A percentile compares a stretch with the other conserved stretches of the same genome.
These are phyloP conservation scores for Epizoanthus scotinus DNA, from an alignment of 92 coral and sea anemone species.

Conservation along the genomic window DNA sequence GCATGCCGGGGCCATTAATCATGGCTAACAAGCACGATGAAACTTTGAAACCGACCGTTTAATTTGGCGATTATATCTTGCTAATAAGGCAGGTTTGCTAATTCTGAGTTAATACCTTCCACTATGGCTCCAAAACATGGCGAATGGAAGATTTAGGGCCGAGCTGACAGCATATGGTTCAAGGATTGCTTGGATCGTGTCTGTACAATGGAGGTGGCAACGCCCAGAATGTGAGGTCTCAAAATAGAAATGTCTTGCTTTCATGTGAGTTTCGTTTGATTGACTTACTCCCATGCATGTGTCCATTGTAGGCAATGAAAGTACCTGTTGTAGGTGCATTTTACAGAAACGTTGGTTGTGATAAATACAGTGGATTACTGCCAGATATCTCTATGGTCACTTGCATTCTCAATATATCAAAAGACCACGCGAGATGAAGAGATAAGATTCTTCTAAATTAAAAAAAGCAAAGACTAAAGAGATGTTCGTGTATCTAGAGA, in stretches of 20 bases:
- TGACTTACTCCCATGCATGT: not conserved
- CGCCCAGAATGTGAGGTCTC: slow-evolving; percentile 44
- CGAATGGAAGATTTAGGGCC: not conserved
- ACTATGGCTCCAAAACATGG: not conserved
- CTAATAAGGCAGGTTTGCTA: slow-evolving; percentile 38
- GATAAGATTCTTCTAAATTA: not conserved
- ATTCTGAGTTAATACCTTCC: slow-evolving; percentile 30
- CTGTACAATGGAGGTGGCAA: slow-evolving; percentile 32
- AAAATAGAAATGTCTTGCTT: slow-evolving; percentile 34
- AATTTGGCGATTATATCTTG: slow-evolving; percentile 43
- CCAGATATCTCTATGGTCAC: not conserved
- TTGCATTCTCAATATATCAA: not conserved
- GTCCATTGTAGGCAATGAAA: not conserved
- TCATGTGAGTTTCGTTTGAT: slow-evolving; percentile 10
- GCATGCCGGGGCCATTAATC: slow-evolving; percentile 48
- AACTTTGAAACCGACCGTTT: slow-evolving; percentile 44
- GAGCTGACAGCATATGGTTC: slow-evolving; percentile 25
- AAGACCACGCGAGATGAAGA: not conserved
- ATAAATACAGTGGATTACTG: not conserved
- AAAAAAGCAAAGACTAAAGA: too few relatives aligned
- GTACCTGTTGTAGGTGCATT: not conserved
- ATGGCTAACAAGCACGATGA: slow-evolving; percentile 46
- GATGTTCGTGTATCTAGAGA: too few relatives aligned
- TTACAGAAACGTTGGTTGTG: not conserved
- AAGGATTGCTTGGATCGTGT: slow-evolving; percentile 20